Percentiles rank a stretch among this genome's conserved stretches.
These are phyloP conservation scores for Condylura cristata DNA, from an alignment of 2,113 vertebrate genomes.

Conservation along the genomic window DNA sequence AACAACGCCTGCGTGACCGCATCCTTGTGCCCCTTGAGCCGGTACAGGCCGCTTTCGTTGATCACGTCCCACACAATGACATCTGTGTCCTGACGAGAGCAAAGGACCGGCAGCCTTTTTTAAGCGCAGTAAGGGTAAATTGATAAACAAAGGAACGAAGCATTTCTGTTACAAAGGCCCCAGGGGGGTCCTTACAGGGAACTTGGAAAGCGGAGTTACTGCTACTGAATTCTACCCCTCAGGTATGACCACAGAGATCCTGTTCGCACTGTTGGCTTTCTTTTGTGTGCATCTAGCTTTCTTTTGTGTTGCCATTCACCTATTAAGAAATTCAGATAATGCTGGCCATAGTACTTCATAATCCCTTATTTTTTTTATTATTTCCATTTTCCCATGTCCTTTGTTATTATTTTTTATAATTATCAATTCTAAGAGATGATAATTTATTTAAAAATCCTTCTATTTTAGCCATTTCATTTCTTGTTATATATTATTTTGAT, in stretches of 20 bases:
- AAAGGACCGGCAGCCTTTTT: not conserved
- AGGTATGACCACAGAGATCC: not conserved
- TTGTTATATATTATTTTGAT: too few relatives aligned
- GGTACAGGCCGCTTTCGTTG: constrained; percentile 96
- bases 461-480: constrained; percentile 1
- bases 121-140: not conserved
- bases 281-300: not conserved
- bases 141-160: not conserved
- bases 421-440: not conserved
- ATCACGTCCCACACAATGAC: constrained; percentile 98
- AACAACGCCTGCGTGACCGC: constrained; percentile 93
- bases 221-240: not conserved
- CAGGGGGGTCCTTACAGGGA: not conserved
- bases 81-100: constrained; percentile 93
- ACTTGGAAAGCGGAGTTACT: not conserved
- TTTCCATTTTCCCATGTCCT: not conserved
- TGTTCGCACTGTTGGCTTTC: not conserved
- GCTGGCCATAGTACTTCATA: not conserved
- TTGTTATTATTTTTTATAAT: not conserved
- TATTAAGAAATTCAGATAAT: not conserved
- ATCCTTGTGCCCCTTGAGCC: constrained; percentile 96
- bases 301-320: not conserved
- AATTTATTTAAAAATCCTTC: not conserved
- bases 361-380: not conserved
- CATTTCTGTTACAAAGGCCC: not conserved